phyloP scores from a whole-genome alignment of 2,888 invertebrate species.

The Macroteleia sp. region DNA sequence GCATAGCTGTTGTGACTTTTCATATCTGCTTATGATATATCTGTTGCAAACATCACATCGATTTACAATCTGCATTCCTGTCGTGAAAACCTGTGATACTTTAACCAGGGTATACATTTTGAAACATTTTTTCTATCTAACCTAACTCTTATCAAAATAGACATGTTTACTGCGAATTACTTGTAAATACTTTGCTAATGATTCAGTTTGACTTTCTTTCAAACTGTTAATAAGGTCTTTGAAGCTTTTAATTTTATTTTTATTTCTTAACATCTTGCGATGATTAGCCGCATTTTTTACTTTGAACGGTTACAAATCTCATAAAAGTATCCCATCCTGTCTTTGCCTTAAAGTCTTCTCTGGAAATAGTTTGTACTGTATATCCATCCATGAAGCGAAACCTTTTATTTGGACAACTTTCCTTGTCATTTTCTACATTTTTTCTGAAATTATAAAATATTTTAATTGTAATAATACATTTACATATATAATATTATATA shows the following conservation, averaged over 20 bases:
- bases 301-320: background rate
- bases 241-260: background rate
- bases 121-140: too few relatives aligned
- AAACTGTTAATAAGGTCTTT: background rate
- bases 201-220: background rate
- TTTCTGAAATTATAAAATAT: background rate
- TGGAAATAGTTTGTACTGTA: background rate
- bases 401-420: background rate
- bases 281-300: background rate
- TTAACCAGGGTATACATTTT: too few relatives aligned
- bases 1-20: too few relatives aligned
- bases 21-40: too few relatives aligned
- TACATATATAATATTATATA: background rate
- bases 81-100: too few relatives aligned
- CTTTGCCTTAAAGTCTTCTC: background rate
- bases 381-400: background rate
- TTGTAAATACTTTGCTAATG: background rate
- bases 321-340: background rate
- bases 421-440: background rate
- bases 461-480: background rate
- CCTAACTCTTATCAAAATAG: too few relatives aligned
- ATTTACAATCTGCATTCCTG: too few relatives aligned
- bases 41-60: too few relatives aligned
- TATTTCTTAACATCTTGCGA: background rate
- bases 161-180: background rate